Conservation (phyloP, 2,113 vertebrate species). For the zebrafish (Danio rerio) region DNA sequence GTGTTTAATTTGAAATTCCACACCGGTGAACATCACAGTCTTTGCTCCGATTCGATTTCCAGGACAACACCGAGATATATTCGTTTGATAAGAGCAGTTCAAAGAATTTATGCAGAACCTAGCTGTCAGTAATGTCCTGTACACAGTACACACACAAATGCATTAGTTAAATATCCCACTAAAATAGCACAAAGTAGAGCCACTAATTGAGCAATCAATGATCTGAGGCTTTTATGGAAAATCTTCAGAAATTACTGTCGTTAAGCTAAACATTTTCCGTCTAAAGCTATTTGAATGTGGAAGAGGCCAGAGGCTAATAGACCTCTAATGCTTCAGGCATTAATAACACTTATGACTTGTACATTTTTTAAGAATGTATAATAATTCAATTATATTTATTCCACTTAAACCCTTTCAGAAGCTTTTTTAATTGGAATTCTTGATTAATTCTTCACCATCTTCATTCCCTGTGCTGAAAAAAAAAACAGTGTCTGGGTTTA, state of each 20-base stretch:
- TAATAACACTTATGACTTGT: slow-evolving; percentile 16
- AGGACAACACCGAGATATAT: neutral
- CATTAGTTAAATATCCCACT: slow-evolving; percentile 56
- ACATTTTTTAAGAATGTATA: neutral
- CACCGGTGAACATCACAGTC: slow-evolving; percentile 23
- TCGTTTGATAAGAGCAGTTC: slow-evolving; percentile 26
- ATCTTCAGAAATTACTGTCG: slow-evolving; percentile 7
- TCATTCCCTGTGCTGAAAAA: neutral
- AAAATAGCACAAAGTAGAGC: slow-evolving; percentile 37
- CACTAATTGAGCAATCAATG: slow-evolving; percentile 57
- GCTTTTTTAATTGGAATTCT: slow-evolving; percentile 16
- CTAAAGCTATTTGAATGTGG: slow-evolving; percentile 29
- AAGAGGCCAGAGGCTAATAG: slow-evolving; percentile 14
- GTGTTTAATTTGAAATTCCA: slow-evolving; percentile 43
- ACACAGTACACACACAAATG: neutral
- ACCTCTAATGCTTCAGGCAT: slow-evolving; percentile 23
- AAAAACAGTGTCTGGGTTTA: neutral
- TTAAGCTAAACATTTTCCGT: slow-evolving; percentile 10
- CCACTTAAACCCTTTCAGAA: neutral
- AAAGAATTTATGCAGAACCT: slow-evolving; percentile 20
- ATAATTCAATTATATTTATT: slow-evolving; percentile 27
- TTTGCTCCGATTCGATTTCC: slow-evolving; percentile 30
- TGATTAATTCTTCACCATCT: neutral
- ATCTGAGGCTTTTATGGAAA: slow-evolving; percentile 39
- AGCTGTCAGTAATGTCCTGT: slow-evolving; percentile 24